Evolutionary conservation across 23 tunicate genomes (phyloP).

Genomic region (Trididemnum nubilum): DNA sequence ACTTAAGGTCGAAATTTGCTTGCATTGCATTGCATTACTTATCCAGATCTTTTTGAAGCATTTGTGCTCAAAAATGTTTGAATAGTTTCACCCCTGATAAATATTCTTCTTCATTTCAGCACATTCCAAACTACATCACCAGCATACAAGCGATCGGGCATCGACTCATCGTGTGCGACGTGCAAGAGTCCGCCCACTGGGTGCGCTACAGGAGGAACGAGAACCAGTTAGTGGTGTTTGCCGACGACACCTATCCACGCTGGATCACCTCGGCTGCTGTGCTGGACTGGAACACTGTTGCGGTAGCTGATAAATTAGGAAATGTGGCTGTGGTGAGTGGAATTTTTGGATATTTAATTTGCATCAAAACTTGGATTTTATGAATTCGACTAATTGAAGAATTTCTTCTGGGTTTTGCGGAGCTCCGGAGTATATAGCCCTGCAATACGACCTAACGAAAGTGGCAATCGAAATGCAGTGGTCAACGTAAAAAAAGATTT

Average conservation of each 20-base stretch:
- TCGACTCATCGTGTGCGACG: conserved; percentile 89
- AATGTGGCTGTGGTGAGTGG: conserved; percentile 76
- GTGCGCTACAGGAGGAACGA: conserved; percentile 87
- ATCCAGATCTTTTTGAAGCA: too few relatives aligned
- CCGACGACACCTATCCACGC: conserved; percentile 98
- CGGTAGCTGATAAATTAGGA: conserved; percentile 97
- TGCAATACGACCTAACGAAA: too few relatives aligned
- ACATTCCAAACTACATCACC: conserved; percentile 83
- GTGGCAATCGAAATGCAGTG: too few relatives aligned
- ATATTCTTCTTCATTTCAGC: conserved; percentile 33
- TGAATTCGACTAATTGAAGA: neutral
- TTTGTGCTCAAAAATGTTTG: too few relatives aligned
- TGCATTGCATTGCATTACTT: too few relatives aligned
- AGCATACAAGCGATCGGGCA: conserved; percentile 86
- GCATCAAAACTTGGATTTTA: neutral
- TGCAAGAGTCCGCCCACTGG: conserved; percentile 95
- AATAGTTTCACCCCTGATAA: too few relatives aligned
- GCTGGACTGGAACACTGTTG: conserved; percentile 89
- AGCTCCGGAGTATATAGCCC: too few relatives aligned
- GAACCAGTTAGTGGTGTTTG: conserved; percentile 95
- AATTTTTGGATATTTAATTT: neutral
- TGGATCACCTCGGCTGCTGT: conserved; percentile 91
- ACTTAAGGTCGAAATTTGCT: too few relatives aligned
- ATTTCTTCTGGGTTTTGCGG: too few relatives aligned
- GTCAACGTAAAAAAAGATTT: too few relatives aligned